Conservation (phyloP, 1,140 invertebrate genomes). For the Lordiphosa collinella region DNA sequence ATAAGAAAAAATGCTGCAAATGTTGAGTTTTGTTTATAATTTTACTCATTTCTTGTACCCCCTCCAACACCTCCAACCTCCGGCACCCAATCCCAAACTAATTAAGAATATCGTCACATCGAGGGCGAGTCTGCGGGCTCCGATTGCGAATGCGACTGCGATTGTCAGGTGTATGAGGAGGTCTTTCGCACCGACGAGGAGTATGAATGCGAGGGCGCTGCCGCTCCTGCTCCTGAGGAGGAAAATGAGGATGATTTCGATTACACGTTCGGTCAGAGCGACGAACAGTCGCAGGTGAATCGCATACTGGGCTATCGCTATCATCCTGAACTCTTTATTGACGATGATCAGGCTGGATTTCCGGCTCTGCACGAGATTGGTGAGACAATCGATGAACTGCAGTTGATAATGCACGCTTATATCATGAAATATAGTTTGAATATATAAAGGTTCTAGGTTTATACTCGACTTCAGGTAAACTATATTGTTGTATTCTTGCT, state of each 20-base stretch:
- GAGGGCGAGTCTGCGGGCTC: slow-evolving; percentile 65
- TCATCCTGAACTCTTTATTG: slow-evolving; percentile 72
- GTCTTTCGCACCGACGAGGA: slow-evolving; percentile 64
- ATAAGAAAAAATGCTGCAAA: slow-evolving; percentile 75
- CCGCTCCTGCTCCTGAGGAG: neutral
- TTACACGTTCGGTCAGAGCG: slow-evolving; percentile 57
- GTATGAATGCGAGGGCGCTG: slow-evolving; percentile 50
- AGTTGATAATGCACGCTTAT: slow-evolving; percentile 77
- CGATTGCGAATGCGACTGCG: slow-evolving; percentile 52
- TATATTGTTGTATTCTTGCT: slow-evolving; percentile 19
- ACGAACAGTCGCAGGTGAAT: slow-evolving; percentile 56
- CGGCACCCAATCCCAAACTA: slow-evolving; percentile 9
- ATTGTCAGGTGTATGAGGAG: slow-evolving; percentile 57
- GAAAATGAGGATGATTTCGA: slow-evolving; percentile 33
- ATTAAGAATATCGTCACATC: slow-evolving; percentile 71
- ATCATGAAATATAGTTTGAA: slow-evolving; percentile 79
- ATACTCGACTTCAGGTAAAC: slow-evolving; percentile 58
- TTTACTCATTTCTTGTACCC: slow-evolving; percentile 23
- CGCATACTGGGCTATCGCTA: slow-evolving; percentile 67
- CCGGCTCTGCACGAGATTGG: slow-evolving; percentile 77
- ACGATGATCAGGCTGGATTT: slow-evolving; percentile 71
- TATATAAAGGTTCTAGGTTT: slow-evolving; percentile 56
- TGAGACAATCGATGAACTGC: slow-evolving; percentile 79
- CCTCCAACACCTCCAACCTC: slow-evolving; percentile 20
- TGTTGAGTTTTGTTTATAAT: slow-evolving; percentile 44